Base-by-base conservation (phyloP, 2,888 invertebrate species). In the Leptopilina drosophilae region DNA sequence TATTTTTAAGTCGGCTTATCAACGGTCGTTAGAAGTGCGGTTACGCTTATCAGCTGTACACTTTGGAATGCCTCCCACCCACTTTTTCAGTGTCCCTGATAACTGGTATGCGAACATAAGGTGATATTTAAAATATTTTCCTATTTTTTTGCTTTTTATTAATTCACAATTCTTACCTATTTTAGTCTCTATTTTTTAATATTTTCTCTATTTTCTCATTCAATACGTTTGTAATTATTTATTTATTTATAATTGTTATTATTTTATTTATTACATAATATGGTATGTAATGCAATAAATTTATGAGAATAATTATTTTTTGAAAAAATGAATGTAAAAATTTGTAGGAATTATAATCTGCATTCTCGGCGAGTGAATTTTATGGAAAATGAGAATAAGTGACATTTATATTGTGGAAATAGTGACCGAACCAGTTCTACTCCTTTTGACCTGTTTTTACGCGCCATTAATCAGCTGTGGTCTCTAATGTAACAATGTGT, bases 31-130 rank as follows among this genome's bases (percentile, higher is more conserved):
- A 56, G 56, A 73, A 73, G n/a, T 73, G 56, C 40, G 56, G 56
- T 73, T 73, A 59, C n/a, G 56, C 69, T 85, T 87, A 87, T 87
- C 86, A 81, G 80, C 56, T 82, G 81, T 83, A 86, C 82, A 86
- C 84, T 87, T 84, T 82, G 85, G 84, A 86, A 84, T 84, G 82
- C 78, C 82, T 77, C 82, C 81, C 80, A 78, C 42, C 77, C 76
- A 79, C 77, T 81, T 77, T 78, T 59, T n/a, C 56, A 73, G 9
- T 73, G 56, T 26, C 15, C 56, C 56, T 56, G 73, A 73, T 56
- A 33, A 73, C 33, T 73, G 8, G 7, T n/a, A 73, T 73, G 56
- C 33, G 40, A 12, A 33, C n/a, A 11, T 69, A 33, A 73, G 73
- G 73, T 73, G 73, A 59, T 73, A 73, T 59, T n/a, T 5, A n/a